Base-by-base conservation (phyloP, 2,797 vertebrate species). In the Xenops minutus region DNA sequence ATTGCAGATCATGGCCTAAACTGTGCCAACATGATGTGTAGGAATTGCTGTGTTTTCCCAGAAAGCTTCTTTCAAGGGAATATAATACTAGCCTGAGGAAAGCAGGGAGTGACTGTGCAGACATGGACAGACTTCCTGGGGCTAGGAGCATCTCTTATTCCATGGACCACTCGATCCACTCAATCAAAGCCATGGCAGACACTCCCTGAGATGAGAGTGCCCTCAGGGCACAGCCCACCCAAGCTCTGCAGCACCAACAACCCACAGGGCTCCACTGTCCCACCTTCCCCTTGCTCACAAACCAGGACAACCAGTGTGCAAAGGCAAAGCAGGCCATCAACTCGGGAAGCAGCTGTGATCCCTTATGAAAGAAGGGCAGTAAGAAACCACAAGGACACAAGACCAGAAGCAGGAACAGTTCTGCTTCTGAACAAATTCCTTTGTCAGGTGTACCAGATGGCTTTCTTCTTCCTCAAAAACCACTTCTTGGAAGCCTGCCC, bases 11-110 rank as follows among this genome's bases (percentile, higher is more conserved):
- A 0, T 76, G 72, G 79, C 79, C 89, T 66, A 32, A 87, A 68
- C 74, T 27, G 22, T 56, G 59, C 51, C 63, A 91, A 77, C 55
- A 41, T 46, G 74, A 86, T 73, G 8, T 51, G 58, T 84, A 69
- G 73, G 88, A 92, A 93, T 85, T 86, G 80, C 63, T 87, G 68
- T 43, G 29, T 87, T 89, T 96, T 92, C 84, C 68, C 91, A 89
- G 80, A 81, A 93, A 90, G 14, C 41, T 76, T 85, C 44, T 93
- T 92, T 56, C 48, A 91, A 85, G 61, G 36, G 52, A 91, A 52
- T 48, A 76, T 29, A 71, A 16, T 37, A 43, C 4, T 32, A 88
- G 52, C 34, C 49, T 80, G 22, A 51, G 61, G 61, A 62, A 93
- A 80, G 64, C 1, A 0, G 36, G 37, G 41, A 91, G 34, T 72